Evolutionary conservation across 2,888 invertebrate genomes (phyloP).

Genomic region (Polydrusus tereticollis): DNA sequence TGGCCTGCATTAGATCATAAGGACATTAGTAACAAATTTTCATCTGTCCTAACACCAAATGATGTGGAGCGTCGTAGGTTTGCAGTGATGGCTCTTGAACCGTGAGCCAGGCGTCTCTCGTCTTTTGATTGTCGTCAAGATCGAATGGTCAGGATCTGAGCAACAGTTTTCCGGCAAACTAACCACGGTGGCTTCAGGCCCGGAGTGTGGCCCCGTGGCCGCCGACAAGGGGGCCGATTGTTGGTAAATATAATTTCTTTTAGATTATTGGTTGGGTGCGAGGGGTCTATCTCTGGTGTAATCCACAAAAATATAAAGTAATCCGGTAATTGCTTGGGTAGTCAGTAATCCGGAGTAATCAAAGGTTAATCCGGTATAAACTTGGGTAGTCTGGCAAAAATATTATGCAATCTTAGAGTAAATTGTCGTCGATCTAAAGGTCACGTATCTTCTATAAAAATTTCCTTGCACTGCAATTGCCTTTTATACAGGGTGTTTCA

Average conservation of each 20-base stretch:
- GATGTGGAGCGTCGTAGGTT: not conserved
- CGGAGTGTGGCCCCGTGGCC: conserved; percentile 73
- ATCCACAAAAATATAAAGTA: too few species aligned
- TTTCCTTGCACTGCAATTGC: too few species aligned
- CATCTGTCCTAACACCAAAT: not conserved
- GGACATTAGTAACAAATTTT: not conserved
- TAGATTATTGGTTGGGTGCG: too few species aligned
- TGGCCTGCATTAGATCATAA: not conserved
- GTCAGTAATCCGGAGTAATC: too few species aligned
- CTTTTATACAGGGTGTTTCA: too few species aligned
- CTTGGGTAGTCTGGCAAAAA: too few species aligned
- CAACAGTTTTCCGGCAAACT: conserved; percentile 34
- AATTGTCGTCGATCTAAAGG: too few species aligned
- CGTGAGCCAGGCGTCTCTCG: not conserved
- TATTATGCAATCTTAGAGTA: too few species aligned
- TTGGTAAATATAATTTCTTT: conserved; percentile 57
- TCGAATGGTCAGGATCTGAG: conserved; percentile 42
- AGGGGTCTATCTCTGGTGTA: too few species aligned
- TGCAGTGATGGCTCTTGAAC: conserved; percentile 14
- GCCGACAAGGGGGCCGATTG: conserved; percentile 70
- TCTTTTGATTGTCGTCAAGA: conserved; percentile 11
- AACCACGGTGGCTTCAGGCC: conserved; percentile 68
- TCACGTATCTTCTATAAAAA: too few species aligned
- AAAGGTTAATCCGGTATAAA: too few species aligned
- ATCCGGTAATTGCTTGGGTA: too few species aligned